Evolutionary conservation across 2,888 invertebrate genomes (phyloP).

Genomic region (Patella pellucida): DNA sequence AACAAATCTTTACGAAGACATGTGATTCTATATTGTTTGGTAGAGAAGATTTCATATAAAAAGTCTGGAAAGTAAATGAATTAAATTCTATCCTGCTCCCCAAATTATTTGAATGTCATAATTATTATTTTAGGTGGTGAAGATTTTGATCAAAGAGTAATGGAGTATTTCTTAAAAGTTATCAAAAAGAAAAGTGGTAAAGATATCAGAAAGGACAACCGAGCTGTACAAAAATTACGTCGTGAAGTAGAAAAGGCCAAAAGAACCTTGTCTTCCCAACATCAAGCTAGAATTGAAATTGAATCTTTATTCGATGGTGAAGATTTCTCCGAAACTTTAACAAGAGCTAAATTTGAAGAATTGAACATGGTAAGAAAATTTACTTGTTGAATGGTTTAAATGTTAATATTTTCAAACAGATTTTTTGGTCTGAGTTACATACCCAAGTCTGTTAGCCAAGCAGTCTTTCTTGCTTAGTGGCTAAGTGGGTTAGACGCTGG

Average conservation of each 20-base stretch:
- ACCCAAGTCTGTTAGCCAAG: no score
- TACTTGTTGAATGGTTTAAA: background rate
- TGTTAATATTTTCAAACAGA: no score
- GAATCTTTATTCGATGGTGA: constrained; percentile 98
- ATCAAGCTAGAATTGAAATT: constrained; percentile 97
- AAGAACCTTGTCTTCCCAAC: constrained; percentile 92
- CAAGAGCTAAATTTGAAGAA: constrained; percentile 98
- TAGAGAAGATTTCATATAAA: no score
- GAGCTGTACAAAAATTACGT: constrained; percentile 94
- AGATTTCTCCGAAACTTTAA: constrained; percentile 97
- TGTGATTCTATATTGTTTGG: no score
- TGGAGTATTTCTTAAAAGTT: constrained; percentile 98
- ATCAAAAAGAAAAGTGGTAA: constrained; percentile 99
- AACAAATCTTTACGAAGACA: no score
- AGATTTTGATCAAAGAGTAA: constrained; percentile 97
- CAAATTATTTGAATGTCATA: background rate
- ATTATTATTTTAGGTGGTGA: constrained; percentile 80
- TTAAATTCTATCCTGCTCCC: background rate
- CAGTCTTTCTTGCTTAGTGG: no score
- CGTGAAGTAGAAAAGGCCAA: constrained; percentile 98
- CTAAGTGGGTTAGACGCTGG: no score
- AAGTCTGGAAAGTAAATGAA: no score
- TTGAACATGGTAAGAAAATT: constrained; percentile 83
- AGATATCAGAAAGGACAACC: constrained; percentile 91
- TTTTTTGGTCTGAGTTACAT: no score